Percentiles rank a stretch among this genome's conserved stretches.
Evolutionary conservation across 2,113 vertebrate genomes (phyloP).

Genomic region (Ptilonorhynchus violaceus): DNA sequence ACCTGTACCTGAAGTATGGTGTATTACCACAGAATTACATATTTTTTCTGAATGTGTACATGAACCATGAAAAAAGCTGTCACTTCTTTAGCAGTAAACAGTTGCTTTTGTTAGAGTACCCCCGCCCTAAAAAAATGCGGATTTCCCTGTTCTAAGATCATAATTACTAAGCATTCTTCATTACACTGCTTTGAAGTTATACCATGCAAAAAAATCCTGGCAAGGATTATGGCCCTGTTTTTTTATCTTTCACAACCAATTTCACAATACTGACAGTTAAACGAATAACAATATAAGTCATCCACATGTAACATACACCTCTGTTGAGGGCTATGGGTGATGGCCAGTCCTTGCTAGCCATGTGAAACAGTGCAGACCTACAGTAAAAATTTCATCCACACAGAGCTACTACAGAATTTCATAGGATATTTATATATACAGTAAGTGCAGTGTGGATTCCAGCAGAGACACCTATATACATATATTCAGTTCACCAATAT

Average conservation of each 20-base stretch:
- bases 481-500: not conserved
- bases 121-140: conserved; percentile 22
- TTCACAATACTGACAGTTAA: not conserved
- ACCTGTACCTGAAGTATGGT: not conserved
- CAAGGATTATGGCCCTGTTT: not conserved
- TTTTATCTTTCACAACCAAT: not conserved
- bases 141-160: not conserved
- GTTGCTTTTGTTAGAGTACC: conserved; percentile 16
- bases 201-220: not conserved
- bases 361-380: not conserved
- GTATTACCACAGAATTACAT: not conserved
- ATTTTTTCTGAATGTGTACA: not conserved
- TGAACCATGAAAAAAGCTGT: not conserved
- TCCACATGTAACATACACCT: not conserved
- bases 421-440: not conserved
- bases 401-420: not conserved
- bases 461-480: not conserved
- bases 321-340: not conserved
- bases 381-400: not conserved
- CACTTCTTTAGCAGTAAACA: not conserved
- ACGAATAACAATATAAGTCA: not conserved
- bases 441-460: not conserved
- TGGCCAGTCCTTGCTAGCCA: not conserved
- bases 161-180: not conserved
- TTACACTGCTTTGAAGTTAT: not conserved